Evolutionary conservation across 2,113 vertebrate genomes (phyloP).

Genomic region (Apistogramma diplotaenia): DNA sequence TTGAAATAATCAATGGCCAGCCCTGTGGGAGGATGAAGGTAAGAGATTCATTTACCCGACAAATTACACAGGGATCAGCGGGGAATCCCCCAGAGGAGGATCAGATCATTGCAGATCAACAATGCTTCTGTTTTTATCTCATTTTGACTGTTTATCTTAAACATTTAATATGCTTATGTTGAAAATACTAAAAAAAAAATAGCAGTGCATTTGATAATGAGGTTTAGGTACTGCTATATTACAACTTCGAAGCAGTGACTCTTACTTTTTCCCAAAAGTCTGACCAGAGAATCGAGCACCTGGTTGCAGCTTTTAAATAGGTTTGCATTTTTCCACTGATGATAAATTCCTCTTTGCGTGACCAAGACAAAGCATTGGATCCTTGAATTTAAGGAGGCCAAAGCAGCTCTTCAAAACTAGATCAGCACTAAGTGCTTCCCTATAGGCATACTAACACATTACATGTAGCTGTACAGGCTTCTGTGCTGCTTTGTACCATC

Average conservation of each 20-base stretch:
- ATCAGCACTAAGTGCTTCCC: constrained; percentile 67
- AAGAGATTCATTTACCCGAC: constrained; percentile 58
- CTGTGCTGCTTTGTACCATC: not conserved
- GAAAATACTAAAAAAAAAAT: not conserved
- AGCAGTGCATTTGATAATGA: not conserved
- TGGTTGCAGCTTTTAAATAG: constrained; percentile 52
- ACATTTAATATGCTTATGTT: constrained; percentile 1
- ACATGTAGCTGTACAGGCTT: not conserved
- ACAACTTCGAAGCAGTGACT: constrained; percentile 28
- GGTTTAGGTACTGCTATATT: not conserved
- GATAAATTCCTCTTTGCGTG: constrained; percentile 62
- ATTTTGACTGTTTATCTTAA: constrained; percentile 10
- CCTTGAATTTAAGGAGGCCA: constrained; percentile 71
- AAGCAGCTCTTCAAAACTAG: constrained; percentile 65
- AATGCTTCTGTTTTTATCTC: not conserved
- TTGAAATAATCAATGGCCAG: constrained; percentile 93
- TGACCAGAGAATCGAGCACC: constrained; percentile 49
- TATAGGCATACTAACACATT: constrained; percentile 31
- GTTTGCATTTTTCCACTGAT: constrained; percentile 54
- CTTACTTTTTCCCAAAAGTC: constrained; percentile 31
- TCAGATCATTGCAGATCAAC: constrained; percentile 7
- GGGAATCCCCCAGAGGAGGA: constrained; percentile 22
- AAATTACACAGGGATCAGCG: constrained; percentile 48
- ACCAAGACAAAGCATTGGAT: constrained; percentile 52
- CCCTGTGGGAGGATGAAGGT: constrained; percentile 77